Conservation (phyloP, 2,113 vertebrate genomes). For the Mungos mungo region DNA sequence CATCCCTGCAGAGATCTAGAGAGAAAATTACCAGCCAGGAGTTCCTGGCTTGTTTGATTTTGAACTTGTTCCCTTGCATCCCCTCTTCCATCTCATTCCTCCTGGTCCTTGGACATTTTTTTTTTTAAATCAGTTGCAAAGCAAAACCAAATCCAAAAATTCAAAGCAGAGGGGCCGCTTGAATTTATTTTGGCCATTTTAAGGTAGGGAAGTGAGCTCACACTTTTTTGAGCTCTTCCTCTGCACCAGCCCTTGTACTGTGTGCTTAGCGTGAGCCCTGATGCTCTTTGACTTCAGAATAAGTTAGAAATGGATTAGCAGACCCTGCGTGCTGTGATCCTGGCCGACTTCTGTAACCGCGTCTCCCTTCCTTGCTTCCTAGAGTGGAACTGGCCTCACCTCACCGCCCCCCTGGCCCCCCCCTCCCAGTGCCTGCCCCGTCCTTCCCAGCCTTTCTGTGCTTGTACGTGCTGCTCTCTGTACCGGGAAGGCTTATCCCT, state of each 20-base stretch:
- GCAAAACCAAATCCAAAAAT: neutral
- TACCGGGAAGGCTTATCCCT: neutral
- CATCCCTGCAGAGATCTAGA: neutral
- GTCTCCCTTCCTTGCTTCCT: neutral
- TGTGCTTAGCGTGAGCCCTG: neutral
- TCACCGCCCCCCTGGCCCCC: neutral
- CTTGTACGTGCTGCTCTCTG: neutral
- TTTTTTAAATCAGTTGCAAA: neutral
- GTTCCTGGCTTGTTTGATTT: neutral
- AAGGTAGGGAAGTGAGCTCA: neutral
- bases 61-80: neutral
- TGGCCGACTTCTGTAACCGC: neutral
- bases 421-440: neutral
- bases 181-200: neutral
- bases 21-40: neutral
- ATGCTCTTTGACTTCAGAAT: neutral
- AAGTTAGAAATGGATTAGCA: neutral
- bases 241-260: neutral
- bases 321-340: neutral
- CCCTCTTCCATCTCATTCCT: fast-evolving
- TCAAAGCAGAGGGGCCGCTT: neutral
- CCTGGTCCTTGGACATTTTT: neutral
- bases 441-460: neutral
- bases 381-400: neutral
- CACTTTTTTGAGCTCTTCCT: neutral